phyloP scores from a whole-genome alignment of 2,888 invertebrate species.

The Dasypogon diadema region DNA sequence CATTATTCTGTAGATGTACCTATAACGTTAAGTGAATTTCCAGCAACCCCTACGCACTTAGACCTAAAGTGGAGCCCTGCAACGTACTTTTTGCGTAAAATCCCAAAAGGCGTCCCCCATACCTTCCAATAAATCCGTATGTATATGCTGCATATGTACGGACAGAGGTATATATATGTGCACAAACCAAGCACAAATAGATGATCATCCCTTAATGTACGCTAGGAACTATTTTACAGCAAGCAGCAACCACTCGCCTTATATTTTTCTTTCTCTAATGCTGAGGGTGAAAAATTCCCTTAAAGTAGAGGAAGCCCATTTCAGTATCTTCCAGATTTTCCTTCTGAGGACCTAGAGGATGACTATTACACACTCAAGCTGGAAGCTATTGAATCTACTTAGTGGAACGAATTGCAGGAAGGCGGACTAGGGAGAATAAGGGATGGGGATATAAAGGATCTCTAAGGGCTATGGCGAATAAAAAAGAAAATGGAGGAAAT shows the following conservation, averaged over 20 bases:
- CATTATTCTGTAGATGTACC: constrained; percentile 13
- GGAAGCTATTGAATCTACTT: constrained; percentile 51
- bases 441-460: background rate
- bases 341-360: constrained; percentile 38
- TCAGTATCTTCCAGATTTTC: constrained; percentile 46
- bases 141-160: background rate
- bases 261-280: constrained; percentile 41
- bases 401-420: constrained; percentile 39
- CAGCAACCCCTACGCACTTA: constrained; percentile 33
- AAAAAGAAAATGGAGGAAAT: constrained; percentile 46
- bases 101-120: constrained; percentile 20
- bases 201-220: constrained; percentile 44
- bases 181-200: constrained; percentile 7
- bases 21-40: constrained; percentile 30
- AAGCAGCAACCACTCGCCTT: constrained; percentile 44
- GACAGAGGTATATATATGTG: background rate
- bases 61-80: background rate
- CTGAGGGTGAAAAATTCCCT: constrained; percentile 45
- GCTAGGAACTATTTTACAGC: constrained; percentile 42
- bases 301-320: constrained; percentile 45
- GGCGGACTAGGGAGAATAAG: background rate
- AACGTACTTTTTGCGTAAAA: constrained; percentile 29
- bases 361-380: constrained; percentile 50
- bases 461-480: constrained; percentile 14
- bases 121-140: background rate